These are phyloP conservation scores for Halcyon chelicuti DNA, from an alignment of 2,797 vertebrate genomes.

Conservation along the genomic window DNA sequence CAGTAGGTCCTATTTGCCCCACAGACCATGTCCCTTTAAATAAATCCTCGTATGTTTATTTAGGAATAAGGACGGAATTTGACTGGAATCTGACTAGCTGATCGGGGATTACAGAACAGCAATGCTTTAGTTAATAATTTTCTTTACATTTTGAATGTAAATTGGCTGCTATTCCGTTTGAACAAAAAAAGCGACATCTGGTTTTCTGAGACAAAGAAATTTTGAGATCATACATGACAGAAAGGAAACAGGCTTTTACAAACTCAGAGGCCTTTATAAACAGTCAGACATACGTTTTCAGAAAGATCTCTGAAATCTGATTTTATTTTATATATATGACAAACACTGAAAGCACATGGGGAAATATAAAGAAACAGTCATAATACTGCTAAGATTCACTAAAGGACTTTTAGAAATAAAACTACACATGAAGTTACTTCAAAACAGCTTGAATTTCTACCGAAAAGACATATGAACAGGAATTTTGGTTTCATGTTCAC, in stretches of 20 bases:
- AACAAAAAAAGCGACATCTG: not conserved
- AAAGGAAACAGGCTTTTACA: not conserved
- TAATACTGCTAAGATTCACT: not conserved
- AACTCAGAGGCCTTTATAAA: not conserved
- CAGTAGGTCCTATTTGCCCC: not conserved
- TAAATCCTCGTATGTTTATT: not conserved
- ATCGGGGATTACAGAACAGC: not conserved
- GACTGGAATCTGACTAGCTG: not conserved
- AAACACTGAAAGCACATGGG: not conserved
- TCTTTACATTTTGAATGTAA: slow-evolving; percentile 2
- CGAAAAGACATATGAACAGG: not conserved
- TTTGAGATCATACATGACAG: not conserved
- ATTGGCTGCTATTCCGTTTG: not conserved
- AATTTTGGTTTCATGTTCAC: not conserved
- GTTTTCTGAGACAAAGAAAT: not conserved
- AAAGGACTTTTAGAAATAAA: not conserved
- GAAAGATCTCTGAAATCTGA: not conserved
- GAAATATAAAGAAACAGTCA: not conserved
- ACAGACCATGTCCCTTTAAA: not conserved
- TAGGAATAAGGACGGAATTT: not conserved
- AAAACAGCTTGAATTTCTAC: not conserved
- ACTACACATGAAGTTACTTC: not conserved
- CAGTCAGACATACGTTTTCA: not conserved
- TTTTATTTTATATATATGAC: not conserved
- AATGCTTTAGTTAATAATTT: not conserved